Evolutionary conservation across 1,140 invertebrate species (phyloP).

Genomic region (Drosophila eugracilis): DNA sequence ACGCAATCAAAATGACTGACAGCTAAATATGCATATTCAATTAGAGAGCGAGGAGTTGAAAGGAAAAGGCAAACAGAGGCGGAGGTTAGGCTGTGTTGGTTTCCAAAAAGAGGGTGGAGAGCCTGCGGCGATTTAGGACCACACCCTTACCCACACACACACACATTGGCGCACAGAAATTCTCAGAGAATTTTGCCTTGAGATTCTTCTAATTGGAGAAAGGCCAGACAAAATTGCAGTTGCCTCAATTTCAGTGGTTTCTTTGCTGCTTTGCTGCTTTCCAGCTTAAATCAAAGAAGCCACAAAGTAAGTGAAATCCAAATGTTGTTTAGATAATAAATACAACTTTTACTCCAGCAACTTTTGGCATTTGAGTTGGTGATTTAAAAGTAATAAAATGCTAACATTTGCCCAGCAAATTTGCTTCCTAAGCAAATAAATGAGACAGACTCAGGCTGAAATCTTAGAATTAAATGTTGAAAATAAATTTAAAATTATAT

Average conservation of each 20-base stretch:
- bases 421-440: not conserved
- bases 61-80: conserved; percentile 32
- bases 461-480: not conserved
- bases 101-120: not conserved
- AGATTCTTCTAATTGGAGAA: conserved; percentile 20
- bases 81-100: not conserved
- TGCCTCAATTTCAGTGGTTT: conserved; percentile 14
- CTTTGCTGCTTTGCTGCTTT: conserved; percentile 3
- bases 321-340: not conserved
- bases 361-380: not conserved
- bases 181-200: conserved; percentile 28
- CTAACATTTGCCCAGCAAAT: not conserved
- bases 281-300: not conserved
- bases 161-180: not conserved
- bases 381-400: not conserved
- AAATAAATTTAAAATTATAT: not conserved
- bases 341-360: not conserved
- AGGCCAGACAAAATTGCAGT: conserved; percentile 28
- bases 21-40: conserved; percentile 61
- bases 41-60: conserved; percentile 41
- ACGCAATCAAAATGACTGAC: conserved; percentile 54
- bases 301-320: conserved; percentile 4
- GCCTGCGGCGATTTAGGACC: conserved; percentile 14
- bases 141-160: not conserved
- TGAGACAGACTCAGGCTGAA: not conserved